Conservation (phyloP, 2,797 vertebrate species). For the Mormyrus proboscirostris region DNA sequence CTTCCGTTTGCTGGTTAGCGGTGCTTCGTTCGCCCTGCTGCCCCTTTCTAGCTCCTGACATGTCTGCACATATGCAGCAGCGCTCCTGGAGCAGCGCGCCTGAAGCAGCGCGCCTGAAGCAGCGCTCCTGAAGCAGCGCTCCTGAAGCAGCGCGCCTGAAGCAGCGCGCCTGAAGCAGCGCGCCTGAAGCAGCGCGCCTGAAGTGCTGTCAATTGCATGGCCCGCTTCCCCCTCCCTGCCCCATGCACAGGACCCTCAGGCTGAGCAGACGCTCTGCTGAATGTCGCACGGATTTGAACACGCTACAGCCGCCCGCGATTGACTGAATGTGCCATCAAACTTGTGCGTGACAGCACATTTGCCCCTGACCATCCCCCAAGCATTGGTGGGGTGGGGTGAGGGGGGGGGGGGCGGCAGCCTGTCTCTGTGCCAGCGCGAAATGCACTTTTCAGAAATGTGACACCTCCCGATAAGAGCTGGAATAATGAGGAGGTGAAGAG, state of each 20-base stretch:
- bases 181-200: neutral
- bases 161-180: too few relatives aligned
- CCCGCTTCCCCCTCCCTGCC: neutral
- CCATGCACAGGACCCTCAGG: neutral
- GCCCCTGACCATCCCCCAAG: neutral
- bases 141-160: too few relatives aligned
- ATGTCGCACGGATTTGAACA: neutral
- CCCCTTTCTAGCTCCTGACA: neutral
- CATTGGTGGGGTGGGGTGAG: neutral
- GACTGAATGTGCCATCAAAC: neutral
- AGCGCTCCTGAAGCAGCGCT: neutral
- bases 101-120: neutral
- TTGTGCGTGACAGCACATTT: neutral
- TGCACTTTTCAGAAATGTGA: conserved; percentile 12
- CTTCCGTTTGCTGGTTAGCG: neutral
- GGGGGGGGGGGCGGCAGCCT: neutral
- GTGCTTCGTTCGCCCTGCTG: neutral
- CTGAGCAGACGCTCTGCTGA: neutral
- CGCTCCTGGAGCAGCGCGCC: neutral
- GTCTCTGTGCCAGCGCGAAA: neutral
- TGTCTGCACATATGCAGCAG: neutral
- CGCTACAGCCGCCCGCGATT: neutral
- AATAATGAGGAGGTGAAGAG: conserved; percentile 39
- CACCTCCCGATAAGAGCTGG: neutral
- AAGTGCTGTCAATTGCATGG: neutral